Evolutionary conservation across 2,888 invertebrate genomes (phyloP), one percentile per base, ranked within the genome.

Genomic region (Linyphia triangularis): DNA sequence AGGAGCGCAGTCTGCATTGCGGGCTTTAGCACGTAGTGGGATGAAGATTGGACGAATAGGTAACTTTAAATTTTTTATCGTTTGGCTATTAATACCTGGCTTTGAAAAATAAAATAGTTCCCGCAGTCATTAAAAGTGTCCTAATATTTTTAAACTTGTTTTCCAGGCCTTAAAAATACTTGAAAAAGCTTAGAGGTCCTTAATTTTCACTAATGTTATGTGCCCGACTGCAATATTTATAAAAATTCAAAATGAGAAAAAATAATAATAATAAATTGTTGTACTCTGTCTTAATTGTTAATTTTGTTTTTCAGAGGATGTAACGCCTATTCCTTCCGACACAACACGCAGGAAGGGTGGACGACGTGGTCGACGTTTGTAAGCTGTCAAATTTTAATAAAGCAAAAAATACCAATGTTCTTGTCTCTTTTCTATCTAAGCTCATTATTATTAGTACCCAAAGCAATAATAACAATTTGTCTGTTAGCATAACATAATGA

Each of bases 281-380:
- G n/a, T n/a, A n/a, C n/a, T n/a, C n/a, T n/a, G n/a, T n/a, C n/a
- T 26, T 65, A 13, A 26, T 30, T 13, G 26, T 63, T 6, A 24
- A 4, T 51, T 26, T 26, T 63, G 85, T 30, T 90, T 92, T 92
- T 5, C 92, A 93, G 94, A 94, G 94, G 99, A 99, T 95, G 99
- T 99, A 10, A 99, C 99, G 10, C 99, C 99, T 26, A 99, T 99
- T 93, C 99, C 99, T 92, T 98, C 99, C 84, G 99, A 99, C 94
- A 97, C 98, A 90, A 99, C 99, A 82, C 96, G 99, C 93, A 98
- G 99, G 95, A 99, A 99, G 97, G 99, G 99, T 93, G 99, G 99
- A 94, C 96, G 99, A 93, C 96, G 99, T 94, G 99, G 99, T 94
- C 96, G 99, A 94, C 96, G 99, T 95, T 95, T 99, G 95, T 99